phyloP scores from a whole-genome alignment of 2,888 invertebrate genomes.

The Thymelicus lineola region DNA sequence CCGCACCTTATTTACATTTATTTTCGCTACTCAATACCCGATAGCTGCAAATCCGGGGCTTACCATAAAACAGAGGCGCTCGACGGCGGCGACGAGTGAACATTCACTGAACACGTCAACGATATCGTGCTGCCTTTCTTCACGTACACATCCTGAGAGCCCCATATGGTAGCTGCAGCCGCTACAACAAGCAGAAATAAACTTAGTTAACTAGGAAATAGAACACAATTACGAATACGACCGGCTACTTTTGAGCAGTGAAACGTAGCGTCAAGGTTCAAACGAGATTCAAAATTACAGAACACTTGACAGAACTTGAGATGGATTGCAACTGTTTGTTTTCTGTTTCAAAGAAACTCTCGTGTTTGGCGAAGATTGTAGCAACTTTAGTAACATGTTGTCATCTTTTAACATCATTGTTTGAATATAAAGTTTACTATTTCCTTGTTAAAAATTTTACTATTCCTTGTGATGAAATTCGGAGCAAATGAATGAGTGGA shows the following conservation, averaged over 20 bases:
- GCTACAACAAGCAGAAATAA: slow-evolving; percentile 86
- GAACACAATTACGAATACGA: slow-evolving; percentile 19
- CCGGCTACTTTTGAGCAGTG: slow-evolving; percentile 30
- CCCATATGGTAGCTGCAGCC: slow-evolving; percentile 94
- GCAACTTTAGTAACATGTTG: slow-evolving; percentile 3
- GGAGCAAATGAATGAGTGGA: too few species aligned
- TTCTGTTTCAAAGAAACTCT: slow-evolving; percentile 33
- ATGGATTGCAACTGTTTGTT: slow-evolving; percentile 35
- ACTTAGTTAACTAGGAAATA: slow-evolving; percentile 46
- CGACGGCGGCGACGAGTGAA: slow-evolving; percentile 91
- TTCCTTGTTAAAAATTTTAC: too few species aligned
- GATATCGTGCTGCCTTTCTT: slow-evolving; percentile 96
- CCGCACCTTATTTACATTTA: neutral
- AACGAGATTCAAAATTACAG: slow-evolving; percentile 40
- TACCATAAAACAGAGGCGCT: slow-evolving; percentile 89
- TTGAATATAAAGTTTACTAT: neutral
- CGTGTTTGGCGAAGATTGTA: slow-evolving; percentile 22
- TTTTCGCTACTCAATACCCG: neutral
- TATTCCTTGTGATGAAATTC: too few species aligned
- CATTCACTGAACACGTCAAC: slow-evolving; percentile 94
- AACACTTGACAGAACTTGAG: slow-evolving; percentile 37
- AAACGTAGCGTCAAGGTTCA: slow-evolving; percentile 43
- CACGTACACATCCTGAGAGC: slow-evolving; percentile 94
- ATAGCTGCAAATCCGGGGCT: slow-evolving; percentile 52
- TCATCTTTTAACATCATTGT: neutral